Percentiles rank a stretch among this genome's conserved stretches.
phyloP scores from a whole-genome alignment of 2,797 vertebrate species.

The Spondyliosoma cantharus region DNA sequence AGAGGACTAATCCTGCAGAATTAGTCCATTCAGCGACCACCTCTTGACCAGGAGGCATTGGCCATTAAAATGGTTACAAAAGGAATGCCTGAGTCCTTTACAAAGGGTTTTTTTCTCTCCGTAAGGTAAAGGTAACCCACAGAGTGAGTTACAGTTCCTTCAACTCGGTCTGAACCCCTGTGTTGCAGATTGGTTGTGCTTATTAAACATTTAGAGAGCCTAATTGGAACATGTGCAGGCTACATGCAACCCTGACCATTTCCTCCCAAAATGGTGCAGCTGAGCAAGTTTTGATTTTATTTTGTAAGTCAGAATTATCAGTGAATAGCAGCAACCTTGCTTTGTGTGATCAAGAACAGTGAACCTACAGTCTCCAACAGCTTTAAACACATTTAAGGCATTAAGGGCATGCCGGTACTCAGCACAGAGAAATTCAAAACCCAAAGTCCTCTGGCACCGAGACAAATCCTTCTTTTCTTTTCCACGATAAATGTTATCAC shows the following conservation, averaged over 20 bases:
- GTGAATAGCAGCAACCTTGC: neutral
- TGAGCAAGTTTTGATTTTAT: constrained; percentile 48
- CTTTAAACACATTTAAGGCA: constrained; percentile 38
- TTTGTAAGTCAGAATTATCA: constrained; percentile 42
- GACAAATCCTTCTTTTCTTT: constrained; percentile 45
- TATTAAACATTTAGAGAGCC: constrained; percentile 73
- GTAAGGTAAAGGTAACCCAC: constrained; percentile 72
- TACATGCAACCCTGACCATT: too few species aligned
- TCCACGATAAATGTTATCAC: constrained; percentile 72
- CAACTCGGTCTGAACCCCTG: constrained; percentile 54
- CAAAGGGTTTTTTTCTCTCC: constrained; percentile 47
- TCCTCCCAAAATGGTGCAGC: constrained; percentile 21
- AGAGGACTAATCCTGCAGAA: constrained; percentile 79
- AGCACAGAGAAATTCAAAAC: constrained; percentile 39
- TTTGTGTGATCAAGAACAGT: constrained; percentile 34
- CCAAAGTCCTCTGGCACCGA: constrained; percentile 31
- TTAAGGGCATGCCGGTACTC: constrained; percentile 25
- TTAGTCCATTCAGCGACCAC: constrained; percentile 76
- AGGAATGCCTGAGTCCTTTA: constrained; percentile 77
- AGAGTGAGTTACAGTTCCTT: constrained; percentile 70
- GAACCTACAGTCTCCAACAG: constrained; percentile 8
- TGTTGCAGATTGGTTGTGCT: constrained; percentile 67
- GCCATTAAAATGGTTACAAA: constrained; percentile 81
- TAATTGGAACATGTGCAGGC: constrained; percentile 70
- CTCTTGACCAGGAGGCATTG: constrained; percentile 78